Evolutionary conservation across 1,140 invertebrate species (phyloP).

Genomic region (Diabrotica undecimpunctata): DNA sequence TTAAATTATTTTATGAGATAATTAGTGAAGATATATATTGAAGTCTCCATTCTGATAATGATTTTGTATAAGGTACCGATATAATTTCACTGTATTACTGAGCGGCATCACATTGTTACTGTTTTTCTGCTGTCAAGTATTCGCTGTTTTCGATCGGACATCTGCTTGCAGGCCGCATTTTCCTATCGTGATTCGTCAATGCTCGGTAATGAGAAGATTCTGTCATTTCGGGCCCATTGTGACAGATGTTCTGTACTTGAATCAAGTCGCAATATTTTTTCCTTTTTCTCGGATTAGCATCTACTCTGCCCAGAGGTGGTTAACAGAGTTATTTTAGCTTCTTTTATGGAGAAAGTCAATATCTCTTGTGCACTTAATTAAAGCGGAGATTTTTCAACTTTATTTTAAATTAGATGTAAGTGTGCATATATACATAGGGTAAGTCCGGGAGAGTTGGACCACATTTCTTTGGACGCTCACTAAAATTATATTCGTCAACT

Average conservation of each 20-base stretch:
- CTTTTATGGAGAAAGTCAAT: no score
- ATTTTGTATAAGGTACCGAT: no score
- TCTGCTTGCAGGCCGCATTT: conserved; percentile 27
- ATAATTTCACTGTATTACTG: not conserved
- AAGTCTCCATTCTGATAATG: no score
- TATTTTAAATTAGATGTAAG: no score
- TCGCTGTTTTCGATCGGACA: conserved; percentile 33
- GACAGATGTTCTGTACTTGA: conserved; percentile 24
- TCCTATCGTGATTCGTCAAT: conserved; percentile 29
- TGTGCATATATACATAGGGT: no score
- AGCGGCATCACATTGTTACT: conserved; percentile 26
- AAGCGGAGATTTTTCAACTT: no score
- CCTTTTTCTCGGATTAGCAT: conserved; percentile 10
- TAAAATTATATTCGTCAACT: no score
- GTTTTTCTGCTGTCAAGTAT: conserved; percentile 34
- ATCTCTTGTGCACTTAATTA: no score
- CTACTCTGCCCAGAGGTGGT: conserved; percentile 9
- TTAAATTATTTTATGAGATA: no score
- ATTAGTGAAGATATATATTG: no score
- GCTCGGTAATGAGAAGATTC: conserved; percentile 30
- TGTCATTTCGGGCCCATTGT: conserved; percentile 24
- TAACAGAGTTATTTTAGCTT: not conserved
- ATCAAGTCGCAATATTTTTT: conserved; percentile 6
- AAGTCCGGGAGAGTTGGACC: no score
- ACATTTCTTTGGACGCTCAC: no score